Evolutionary conservation across 2,113 vertebrate genomes (phyloP).

Genomic region (Mastomys natalensis): DNA sequence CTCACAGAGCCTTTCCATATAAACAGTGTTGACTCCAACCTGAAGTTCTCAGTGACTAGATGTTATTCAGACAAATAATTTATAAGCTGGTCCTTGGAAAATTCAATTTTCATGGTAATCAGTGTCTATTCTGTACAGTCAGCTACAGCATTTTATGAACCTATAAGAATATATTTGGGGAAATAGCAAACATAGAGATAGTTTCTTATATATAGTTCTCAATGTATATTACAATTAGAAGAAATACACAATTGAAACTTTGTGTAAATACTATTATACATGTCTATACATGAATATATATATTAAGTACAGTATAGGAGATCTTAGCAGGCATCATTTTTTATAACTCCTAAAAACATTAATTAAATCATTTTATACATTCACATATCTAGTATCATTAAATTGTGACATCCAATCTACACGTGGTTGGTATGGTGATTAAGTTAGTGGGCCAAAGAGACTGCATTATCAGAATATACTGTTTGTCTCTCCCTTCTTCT

Average conservation of each 20-base stretch:
- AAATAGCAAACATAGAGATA: background rate
- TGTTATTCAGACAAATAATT: background rate
- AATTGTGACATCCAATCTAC: background rate
- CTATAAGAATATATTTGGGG: background rate
- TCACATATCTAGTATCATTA: background rate
- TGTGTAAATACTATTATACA: background rate
- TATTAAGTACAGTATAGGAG: background rate
- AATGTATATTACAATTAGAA: slow-evolving; percentile 25
- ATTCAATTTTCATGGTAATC: slow-evolving; percentile 32
- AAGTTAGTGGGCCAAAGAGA: background rate
- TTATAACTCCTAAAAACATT: background rate
- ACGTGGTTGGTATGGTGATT: background rate
- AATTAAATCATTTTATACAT: background rate
- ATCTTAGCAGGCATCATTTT: background rate
- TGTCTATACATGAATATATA: background rate
- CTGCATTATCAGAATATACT: background rate
- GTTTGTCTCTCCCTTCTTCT: background rate
- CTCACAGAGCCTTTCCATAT: background rate
- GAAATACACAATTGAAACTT: background rate
- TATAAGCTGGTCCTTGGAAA: background rate
- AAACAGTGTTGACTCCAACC: background rate
- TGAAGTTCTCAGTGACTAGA: slow-evolving; percentile 29
- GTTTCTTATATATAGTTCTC: background rate
- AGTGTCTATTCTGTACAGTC: background rate
- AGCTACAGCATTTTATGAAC: slow-evolving; percentile 30